These are phyloP conservation scores for Eulacestoma nigropectus DNA, from an alignment of 2,113 vertebrate species.

Conservation along the genomic window DNA sequence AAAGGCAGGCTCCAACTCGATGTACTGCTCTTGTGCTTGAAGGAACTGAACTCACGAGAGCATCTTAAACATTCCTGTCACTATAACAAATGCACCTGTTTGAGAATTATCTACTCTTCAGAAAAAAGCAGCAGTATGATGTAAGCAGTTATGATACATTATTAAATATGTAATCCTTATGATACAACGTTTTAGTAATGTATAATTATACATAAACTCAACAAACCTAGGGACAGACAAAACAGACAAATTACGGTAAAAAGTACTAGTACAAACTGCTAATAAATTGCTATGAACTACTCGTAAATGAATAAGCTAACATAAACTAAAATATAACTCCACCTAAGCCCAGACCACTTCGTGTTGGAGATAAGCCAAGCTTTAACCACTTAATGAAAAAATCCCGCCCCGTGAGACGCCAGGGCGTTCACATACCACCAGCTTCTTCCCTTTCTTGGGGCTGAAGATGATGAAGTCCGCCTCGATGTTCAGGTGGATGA, in stretches of 20 bases:
- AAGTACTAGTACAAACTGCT: no score
- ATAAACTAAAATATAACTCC: not conserved
- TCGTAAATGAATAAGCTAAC: not conserved
- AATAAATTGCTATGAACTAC: not conserved
- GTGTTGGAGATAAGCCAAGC: accelerated
- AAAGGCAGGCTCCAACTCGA: not conserved
- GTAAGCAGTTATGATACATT: accelerated
- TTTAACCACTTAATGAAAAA: not conserved
- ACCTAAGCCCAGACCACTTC: accelerated
- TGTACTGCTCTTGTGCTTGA: not conserved
- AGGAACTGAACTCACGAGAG: not conserved
- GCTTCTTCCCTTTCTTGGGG: constrained; percentile 79
- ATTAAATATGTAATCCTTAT: not conserved
- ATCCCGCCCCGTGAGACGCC: accelerated
- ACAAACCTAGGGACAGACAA: accelerated
- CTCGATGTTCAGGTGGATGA: constrained; percentile 88
- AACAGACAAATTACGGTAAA: accelerated
- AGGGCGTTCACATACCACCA: constrained; percentile 74
- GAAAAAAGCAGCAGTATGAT: accelerated
- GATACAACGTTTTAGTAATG: not conserved
- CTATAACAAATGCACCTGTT: accelerated
- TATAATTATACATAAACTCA: accelerated
- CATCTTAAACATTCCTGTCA: not conserved
- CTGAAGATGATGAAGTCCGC: constrained; percentile 89
- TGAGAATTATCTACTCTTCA: not conserved